A percentile compares a stretch with the other conserved stretches of the same genome.
Conservation (phyloP, 1,140 invertebrate species). For the Cydia strobilella region DNA sequence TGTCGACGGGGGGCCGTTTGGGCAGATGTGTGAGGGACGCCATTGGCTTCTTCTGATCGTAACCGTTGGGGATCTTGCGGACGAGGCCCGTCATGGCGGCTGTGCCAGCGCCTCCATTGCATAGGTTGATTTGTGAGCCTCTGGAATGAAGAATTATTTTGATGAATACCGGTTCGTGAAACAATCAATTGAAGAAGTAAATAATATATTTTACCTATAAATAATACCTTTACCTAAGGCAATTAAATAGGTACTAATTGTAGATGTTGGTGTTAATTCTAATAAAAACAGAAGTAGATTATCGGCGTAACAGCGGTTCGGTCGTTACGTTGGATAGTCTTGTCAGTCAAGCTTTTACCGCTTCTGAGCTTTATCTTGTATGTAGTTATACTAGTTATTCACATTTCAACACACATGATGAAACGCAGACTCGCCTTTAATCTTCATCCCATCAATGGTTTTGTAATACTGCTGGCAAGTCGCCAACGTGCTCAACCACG, state of each 20-base stretch:
- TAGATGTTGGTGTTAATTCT: no score
- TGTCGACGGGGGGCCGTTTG: slow-evolving; percentile 91
- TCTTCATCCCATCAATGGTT: neutral
- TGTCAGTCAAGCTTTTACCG: no score
- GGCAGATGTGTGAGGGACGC: slow-evolving; percentile 88
- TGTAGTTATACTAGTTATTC: no score
- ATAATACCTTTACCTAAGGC: no score
- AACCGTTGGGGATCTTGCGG: slow-evolving; percentile 85
- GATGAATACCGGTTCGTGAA: no score
- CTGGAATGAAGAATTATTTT: slow-evolving; percentile 72
- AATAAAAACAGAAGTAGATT: no score
- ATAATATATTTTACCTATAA: no score
- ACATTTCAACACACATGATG: neutral
- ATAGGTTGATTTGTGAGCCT: slow-evolving; percentile 84
- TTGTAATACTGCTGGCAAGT: neutral
- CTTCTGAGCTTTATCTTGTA: neutral
- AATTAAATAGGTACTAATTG: no score
- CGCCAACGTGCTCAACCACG: neutral
- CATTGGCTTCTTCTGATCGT: slow-evolving; percentile 82
- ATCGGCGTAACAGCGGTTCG: no score
- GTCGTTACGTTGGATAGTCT: no score
- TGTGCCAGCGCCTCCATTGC: slow-evolving; percentile 83
- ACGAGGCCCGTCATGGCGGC: slow-evolving; percentile 80
- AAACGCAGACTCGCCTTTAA: neutral
- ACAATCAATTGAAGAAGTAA: no score